Percentiles rank a stretch among this genome's conserved stretches.
Conservation (phyloP, 2,113 vertebrate species). For the Cyanoliseus patagonus region DNA sequence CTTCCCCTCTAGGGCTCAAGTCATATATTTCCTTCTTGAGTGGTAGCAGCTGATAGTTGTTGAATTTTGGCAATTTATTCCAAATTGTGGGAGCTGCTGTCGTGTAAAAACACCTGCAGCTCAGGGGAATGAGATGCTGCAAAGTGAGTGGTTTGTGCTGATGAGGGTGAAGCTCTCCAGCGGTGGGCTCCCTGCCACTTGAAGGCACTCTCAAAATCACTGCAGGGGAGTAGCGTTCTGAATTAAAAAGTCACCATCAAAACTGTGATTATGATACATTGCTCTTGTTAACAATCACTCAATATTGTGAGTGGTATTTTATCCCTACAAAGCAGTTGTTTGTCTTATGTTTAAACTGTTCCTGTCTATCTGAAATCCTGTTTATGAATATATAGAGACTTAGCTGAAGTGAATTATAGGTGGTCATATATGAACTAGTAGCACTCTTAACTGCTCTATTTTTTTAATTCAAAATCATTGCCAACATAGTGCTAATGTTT, state of each 20-base stretch:
- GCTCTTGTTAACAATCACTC: neutral
- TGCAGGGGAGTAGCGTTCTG: neutral
- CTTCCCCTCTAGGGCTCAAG: neutral
- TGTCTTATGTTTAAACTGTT: neutral
- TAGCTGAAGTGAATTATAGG: neutral
- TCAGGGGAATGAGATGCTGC: accelerated
- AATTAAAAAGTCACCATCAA: neutral
- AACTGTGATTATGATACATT: neutral
- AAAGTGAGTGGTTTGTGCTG: accelerated
- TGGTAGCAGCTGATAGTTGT: neutral
- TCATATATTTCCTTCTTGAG: neutral
- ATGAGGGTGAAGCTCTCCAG: neutral
- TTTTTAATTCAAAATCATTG: neutral
- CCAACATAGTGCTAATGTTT: neutral
- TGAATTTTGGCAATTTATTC: neutral
- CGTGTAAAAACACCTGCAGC: neutral
- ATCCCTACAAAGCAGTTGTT: neutral
- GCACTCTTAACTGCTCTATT: neutral
- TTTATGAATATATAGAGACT: neutral
- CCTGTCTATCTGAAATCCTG: neutral
- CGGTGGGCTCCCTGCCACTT: neutral
- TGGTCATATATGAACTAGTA: neutral
- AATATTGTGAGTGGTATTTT: neutral
- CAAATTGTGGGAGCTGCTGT: neutral
- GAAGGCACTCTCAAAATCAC: neutral